Evolutionary conservation across 2,888 invertebrate genomes (phyloP).

Genomic region (Leucoma salicis): DNA sequence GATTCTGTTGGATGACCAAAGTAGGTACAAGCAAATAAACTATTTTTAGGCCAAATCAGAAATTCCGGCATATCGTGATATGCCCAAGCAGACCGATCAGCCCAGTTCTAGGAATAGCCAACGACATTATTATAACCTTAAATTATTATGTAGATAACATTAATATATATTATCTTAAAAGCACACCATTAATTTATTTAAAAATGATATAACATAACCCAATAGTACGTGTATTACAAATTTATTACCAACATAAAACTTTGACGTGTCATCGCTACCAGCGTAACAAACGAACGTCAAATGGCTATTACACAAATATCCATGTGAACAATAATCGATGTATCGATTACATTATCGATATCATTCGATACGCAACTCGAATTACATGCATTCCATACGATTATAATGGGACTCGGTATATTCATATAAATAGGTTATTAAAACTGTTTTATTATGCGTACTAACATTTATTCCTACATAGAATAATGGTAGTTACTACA

Average conservation of each 20-base stretch:
- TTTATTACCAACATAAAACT: constrained; percentile 4
- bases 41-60: too few species aligned
- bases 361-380: constrained; percentile 34
- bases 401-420: constrained; percentile 31
- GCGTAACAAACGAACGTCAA: constrained; percentile 16
- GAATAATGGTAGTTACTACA: constrained; percentile 9
- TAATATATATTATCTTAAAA: too few species aligned
- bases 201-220: too few species aligned
- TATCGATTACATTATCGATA: constrained; percentile 32
- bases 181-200: too few species aligned
- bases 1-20: too few species aligned
- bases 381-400: constrained; percentile 38
- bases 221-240: too few species aligned
- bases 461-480: constrained; percentile 20
- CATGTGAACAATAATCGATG: constrained; percentile 25
- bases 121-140: too few species aligned
- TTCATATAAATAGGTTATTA: constrained; percentile 36
- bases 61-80: too few species aligned
- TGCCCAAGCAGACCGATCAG: too few species aligned
- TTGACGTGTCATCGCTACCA: constrained; percentile 24
- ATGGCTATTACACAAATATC: constrained; percentile 17
- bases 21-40: too few species aligned
- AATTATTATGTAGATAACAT: too few species aligned
- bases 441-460: constrained; percentile 27
- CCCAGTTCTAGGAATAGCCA: too few species aligned